Base-by-base conservation (phyloP, 2,797 vertebrate species). In the Phyllotis vaccarum region DNA sequence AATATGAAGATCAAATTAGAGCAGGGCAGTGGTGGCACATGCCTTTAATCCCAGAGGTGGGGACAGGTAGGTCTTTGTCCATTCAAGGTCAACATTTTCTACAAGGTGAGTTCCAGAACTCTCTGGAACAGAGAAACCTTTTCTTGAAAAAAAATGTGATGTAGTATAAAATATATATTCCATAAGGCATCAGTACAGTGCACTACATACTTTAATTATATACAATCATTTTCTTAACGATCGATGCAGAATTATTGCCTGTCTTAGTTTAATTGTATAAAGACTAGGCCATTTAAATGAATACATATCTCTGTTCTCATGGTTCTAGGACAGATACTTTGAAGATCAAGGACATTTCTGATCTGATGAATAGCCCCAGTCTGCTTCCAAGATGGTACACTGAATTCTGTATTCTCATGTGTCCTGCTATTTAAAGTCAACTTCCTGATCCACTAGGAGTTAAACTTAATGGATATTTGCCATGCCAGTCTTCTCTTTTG, bases 401-500 rank as follows among this genome's bases (percentile, higher is more conserved):
- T 91, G 58, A 89, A 64, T 80, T 90, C 43, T 92, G 2, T 34
- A 11, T 52, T 64, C 37, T 83, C 40, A 64, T 31, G 21, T 64
- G 58, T 43, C 12, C n/a, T n/a, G 22, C 21, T 76, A 40, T 37
- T 91, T 90, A 86, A 95, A 94, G 75, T 81, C 29, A 80, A 85
- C 86, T 90, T 31, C 85, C 52, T 54, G 34, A n/a, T 29, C 3
- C 7, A 79, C 4, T 74, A 70, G 58, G 93, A 86, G 58, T 72
- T 85, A 91, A 40, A 11, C 9, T n/a, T 85, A 86, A 54, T 75
- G 52, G 31, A 34, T 83, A 93, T 94, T 91, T 92, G 56, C 56
- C n/a, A 90, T 58, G 43, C 90, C 16, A 64, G 66, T 52, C 93
- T 96, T 93, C 56, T 86, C 60, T 89, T 96, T 93, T 88, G 34